These are phyloP conservation scores for Trachops cirrhosus DNA, from an alignment of 2,797 vertebrate species.

Conservation along the genomic window DNA sequence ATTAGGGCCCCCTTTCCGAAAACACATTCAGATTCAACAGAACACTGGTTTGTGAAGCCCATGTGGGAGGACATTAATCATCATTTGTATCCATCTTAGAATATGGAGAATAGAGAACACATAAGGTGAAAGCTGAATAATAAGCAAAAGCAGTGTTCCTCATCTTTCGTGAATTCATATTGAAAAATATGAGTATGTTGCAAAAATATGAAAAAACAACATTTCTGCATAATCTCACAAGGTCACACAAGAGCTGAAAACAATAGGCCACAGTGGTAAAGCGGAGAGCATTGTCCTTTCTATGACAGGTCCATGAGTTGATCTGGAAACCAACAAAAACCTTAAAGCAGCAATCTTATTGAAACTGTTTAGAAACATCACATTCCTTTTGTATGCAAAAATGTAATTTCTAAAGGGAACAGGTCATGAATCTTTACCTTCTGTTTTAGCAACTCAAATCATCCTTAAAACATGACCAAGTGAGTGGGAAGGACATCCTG, in stretches of 20 bases:
- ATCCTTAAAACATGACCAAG: not conserved
- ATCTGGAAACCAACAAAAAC: not conserved
- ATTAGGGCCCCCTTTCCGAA: not conserved
- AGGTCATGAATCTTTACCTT: slow-evolving; percentile 3
- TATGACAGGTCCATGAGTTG: not conserved
- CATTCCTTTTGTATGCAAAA: slow-evolving; percentile 26
- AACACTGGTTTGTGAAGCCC: not conserved
- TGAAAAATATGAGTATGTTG: not conserved
- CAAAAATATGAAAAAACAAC: not conserved
- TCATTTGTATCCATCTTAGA: not conserved
- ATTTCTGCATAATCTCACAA: not conserved
- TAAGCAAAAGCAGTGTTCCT: not conserved
- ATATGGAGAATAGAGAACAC: not conserved
- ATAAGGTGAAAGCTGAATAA: not conserved
- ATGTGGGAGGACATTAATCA: not conserved
- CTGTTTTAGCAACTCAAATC: slow-evolving; percentile 10
- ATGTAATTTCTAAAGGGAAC: slow-evolving; percentile 31
- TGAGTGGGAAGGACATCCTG: not conserved
- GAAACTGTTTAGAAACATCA: slow-evolving; percentile 26
- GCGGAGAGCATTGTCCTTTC: not conserved
- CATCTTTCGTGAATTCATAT: not conserved
- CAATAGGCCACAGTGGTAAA: not conserved
- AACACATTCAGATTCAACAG: not conserved
- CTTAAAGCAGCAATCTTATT: not conserved
- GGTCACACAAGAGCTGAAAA: not conserved